Evolutionary conservation across 1,140 invertebrate species (phyloP), one percentile per base, ranked within the genome.

Genomic region (Bicyclus anynana): DNA sequence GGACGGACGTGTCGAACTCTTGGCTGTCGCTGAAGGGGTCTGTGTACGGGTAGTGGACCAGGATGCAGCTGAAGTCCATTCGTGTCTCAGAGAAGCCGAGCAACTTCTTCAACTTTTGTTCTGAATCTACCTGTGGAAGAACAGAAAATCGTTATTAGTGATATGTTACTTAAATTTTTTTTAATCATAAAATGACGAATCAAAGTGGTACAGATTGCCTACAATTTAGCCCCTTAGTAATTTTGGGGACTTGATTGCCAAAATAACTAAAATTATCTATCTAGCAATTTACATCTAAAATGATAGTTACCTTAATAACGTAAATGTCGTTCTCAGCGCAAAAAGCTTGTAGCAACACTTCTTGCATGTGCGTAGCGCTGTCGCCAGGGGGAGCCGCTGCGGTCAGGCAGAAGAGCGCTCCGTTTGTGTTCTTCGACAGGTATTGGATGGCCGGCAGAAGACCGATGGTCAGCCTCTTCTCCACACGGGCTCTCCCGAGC

Each of bases 281-380:
- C n/a, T n/a, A n/a, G n/a, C n/a, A n/a, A n/a, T n/a, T n/a, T n/a
- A n/a, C n/a, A n/a, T n/a, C n/a, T n/a, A n/a, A n/a, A n/a, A n/a
- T 48, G 27, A 48, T 67, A 35, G 56, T 82, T 84, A 92, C 92
- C 85, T 93, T 92, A 59, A 93, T 91, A 16, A 92, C 91, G 68
- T 92, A 92, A 72, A 94, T 94, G 62, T 91, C 92, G 59, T 93
- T 93, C 72, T 93, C 93, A 40, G 91, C 92, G 71, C 93, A 93
- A 69, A 93, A 93, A 2, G 93, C 93, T 67, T 93, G 91, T n/a
- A 94, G 75, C 0, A 94, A 78, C 2, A 93, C 92, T 67, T 91
- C 91, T 68, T 93, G 92, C 90, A 94, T 93, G 67, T 94, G 93
- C 2, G 90, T 92, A 17, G 92, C 90, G 6, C 91, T 90, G 74